Evolutionary conservation across 2,888 invertebrate species (phyloP), one percentile per base, ranked within the genome.

Genomic region (Orthonychiurus folsomi): DNA sequence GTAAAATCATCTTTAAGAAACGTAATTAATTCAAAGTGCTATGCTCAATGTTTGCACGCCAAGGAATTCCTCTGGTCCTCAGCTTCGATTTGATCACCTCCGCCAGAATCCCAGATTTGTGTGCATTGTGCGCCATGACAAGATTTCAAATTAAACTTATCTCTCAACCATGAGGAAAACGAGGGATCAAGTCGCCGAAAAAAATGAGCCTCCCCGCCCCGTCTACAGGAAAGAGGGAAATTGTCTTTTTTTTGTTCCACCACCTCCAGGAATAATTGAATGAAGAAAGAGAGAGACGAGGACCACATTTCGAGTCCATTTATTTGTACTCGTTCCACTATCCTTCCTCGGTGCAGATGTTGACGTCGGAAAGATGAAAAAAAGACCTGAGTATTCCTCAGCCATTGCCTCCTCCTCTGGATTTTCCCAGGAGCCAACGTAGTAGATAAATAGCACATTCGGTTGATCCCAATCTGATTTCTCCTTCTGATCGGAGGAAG

Each of bases 181-280:
- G 37, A 37, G 37, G 15, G 37, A 9, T 37, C 15, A 37, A 37
- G 15, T 37, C 5, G 37, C 15, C 5, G 37, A 37, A 37, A 37
- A 15, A 37, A 15, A 15, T 37, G 37, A 37, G 15, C 37, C 5
- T 37, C 9, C 15, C 5, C 37, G 37, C 15, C 15, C 37, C 37
- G 5, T 37, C 37, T 37, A 5, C 37, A 37, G 37, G 9, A 5
- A 5, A 37, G 37, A 5, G 15, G 37, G 37, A 15, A 37, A n/a
- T n/a, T n/a, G n/a, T n/a, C n/a, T n/a, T n/a, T 37, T 37, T 37
- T 37, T 37, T 37, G 37, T 37, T 37, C 37, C 37, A 37, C 37
- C 37, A 37, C 37, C 37, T 37, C 37, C 15, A 37, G 37, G 37
- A 37, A 37, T 37, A 37, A 37, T 37, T 15, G 37, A 37, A 37